A percentile compares a stretch with the other conserved stretches of the same genome.
Evolutionary conservation across 1,140 invertebrate species (phyloP).

Genomic region (Drosophila navojoa): DNA sequence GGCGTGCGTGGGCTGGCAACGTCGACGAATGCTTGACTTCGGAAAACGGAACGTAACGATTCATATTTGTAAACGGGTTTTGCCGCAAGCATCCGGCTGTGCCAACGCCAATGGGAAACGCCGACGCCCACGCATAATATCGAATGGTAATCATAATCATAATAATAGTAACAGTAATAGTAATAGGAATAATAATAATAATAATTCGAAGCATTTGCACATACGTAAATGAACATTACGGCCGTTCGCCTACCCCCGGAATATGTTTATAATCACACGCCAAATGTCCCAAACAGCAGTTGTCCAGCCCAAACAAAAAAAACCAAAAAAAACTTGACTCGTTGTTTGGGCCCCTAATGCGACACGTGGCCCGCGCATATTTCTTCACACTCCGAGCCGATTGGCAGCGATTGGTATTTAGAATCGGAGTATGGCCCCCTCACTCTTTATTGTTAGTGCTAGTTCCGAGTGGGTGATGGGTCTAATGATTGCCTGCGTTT

Average conservation of each 20-base stretch:
- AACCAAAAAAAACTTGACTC: slow-evolving; percentile 23
- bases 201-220: slow-evolving; percentile 70
- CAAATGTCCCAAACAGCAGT: slow-evolving; percentile 52
- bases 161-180: slow-evolving; percentile 60
- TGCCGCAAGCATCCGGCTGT: background rate
- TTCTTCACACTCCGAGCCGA: slow-evolving; percentile 52
- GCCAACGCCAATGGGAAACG: no score
- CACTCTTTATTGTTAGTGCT: slow-evolving; percentile 16
- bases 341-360: slow-evolving; percentile 49
- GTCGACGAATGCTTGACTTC: slow-evolving; percentile 37
- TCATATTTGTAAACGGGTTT: slow-evolving; percentile 73
- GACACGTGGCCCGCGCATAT: slow-evolving; percentile 75
- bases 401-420: slow-evolving; percentile 23
- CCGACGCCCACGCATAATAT: slow-evolving; percentile 47
- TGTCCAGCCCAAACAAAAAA: slow-evolving; percentile 29
- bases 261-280: slow-evolving; percentile 77
- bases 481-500: slow-evolving; percentile 63
- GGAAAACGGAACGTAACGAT: slow-evolving; percentile 42
- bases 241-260: slow-evolving; percentile 14
- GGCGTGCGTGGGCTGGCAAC: background rate
- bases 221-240: slow-evolving; percentile 75
- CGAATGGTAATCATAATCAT: slow-evolving; percentile 81
- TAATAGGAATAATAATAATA: slow-evolving; percentile 75
- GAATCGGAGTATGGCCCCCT: slow-evolving; percentile 4
- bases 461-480: slow-evolving; percentile 46